These are phyloP conservation scores for Platalea minor DNA, from an alignment of 2,797 vertebrate species.

Conservation along the genomic window DNA sequence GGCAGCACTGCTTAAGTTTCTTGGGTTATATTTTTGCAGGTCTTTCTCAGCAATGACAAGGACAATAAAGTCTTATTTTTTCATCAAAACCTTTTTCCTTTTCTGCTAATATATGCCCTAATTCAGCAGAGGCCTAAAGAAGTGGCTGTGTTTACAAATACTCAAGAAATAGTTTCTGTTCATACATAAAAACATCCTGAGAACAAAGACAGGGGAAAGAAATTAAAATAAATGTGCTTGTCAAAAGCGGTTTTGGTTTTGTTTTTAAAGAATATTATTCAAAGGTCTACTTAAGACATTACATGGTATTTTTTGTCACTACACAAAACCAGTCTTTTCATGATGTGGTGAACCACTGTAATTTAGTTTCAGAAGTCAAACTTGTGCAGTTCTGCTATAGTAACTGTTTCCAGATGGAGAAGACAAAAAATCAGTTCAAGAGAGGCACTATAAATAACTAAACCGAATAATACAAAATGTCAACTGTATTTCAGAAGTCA, in stretches of 20 bases:
- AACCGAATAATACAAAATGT: not conserved
- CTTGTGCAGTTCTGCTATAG: not conserved
- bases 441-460: not conserved
- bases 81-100: not conserved
- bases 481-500: not conserved
- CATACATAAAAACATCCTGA: not conserved
- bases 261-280: not conserved
- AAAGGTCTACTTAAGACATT: not conserved
- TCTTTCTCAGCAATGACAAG: not conserved
- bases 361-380: not conserved
- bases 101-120: not conserved
- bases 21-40: not conserved
- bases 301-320: not conserved
- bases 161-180: not conserved
- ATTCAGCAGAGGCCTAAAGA: not conserved
- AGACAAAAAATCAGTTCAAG: not conserved
- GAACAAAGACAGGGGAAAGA: not conserved
- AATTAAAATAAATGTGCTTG: not conserved
- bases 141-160: not conserved
- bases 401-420: not conserved
- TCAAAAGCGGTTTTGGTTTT: not conserved
- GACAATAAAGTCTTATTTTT: not conserved
- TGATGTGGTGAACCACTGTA: not conserved
- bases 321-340: not conserved
- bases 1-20: not conserved